These are phyloP conservation scores for Phaethon lepturus DNA, from an alignment of 2,113 vertebrate genomes.

Conservation along the genomic window DNA sequence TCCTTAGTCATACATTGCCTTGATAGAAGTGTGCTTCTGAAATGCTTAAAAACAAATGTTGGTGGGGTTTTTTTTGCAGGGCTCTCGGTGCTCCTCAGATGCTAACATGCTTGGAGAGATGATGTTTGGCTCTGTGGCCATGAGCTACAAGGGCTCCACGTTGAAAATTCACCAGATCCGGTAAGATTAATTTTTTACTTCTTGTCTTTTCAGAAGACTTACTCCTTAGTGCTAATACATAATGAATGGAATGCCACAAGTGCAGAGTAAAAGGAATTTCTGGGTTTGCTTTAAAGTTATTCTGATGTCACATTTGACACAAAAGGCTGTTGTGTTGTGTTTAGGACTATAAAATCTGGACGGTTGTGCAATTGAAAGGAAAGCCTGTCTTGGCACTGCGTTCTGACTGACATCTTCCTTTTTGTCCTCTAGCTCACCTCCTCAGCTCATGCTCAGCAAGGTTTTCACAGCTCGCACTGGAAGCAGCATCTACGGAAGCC, in stretches of 20 bases:
- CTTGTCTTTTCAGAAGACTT: background rate
- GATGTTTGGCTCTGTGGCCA: constrained; percentile 99
- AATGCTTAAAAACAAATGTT: background rate
- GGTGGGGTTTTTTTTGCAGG: constrained; percentile 66
- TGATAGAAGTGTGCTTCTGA: background rate
- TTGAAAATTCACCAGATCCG: constrained; percentile 98
- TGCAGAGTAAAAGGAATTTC: background rate
- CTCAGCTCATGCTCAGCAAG: constrained; percentile 99
- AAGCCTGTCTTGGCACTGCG: background rate
- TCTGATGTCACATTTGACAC: background rate
- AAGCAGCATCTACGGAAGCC: constrained; percentile 94
- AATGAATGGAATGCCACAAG: background rate
- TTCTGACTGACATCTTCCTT: background rate
- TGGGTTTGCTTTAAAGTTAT: background rate
- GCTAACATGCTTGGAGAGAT: constrained; percentile 98
- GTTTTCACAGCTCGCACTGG: constrained; percentile 97
- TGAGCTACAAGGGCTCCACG: constrained; percentile 99
- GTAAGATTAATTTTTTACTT: constrained; percentile 69
- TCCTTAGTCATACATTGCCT: background rate
- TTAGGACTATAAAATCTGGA: background rate
- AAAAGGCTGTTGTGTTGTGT: background rate
- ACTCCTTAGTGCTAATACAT: background rate
- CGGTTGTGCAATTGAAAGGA: background rate
- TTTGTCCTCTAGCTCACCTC: constrained; percentile 85
- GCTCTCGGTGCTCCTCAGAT: constrained; percentile 91